Evolutionary conservation across 1,140 invertebrate genomes (phyloP).

Genomic region (Diorhabda carinulata): DNA sequence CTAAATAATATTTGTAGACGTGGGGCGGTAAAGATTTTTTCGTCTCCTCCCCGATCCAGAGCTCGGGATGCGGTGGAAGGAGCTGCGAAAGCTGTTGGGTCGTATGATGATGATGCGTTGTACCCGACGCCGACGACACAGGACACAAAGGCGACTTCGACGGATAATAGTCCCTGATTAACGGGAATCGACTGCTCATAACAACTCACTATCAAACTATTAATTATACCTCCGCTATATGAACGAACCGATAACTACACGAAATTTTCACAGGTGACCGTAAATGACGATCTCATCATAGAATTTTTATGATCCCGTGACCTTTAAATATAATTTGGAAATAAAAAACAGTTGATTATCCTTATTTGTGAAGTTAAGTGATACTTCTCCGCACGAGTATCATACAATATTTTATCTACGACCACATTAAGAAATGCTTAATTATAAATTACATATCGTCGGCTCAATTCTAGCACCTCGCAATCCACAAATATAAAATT

Average conservation of each 20-base stretch:
- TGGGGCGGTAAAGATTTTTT: constrained; percentile 59
- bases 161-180: constrained; percentile 37
- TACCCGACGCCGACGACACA: constrained; percentile 28
- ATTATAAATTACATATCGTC: too few relatives aligned
- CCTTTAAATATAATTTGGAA: too few relatives aligned
- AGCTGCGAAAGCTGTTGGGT: constrained; percentile 32
- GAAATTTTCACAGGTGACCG: too few relatives aligned
- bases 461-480: too few relatives aligned
- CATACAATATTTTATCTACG: too few relatives aligned
- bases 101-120: constrained; percentile 29
- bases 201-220: constrained; percentile 15
- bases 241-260: not conserved
- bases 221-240: not conserved
- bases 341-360: too few relatives aligned
- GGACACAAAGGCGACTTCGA: constrained; percentile 25
- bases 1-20: constrained; percentile 66
- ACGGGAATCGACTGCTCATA: constrained; percentile 38
- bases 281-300: too few relatives aligned
- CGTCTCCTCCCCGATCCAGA: constrained; percentile 68
- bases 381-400: too few relatives aligned
- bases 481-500: too few relatives aligned
- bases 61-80: constrained; percentile 38
- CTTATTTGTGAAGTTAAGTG: too few relatives aligned
- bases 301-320: too few relatives aligned
- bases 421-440: too few relatives aligned